Evolutionary conservation across 1,140 invertebrate species (phyloP).

Genomic region (Megathymus violae): DNA sequence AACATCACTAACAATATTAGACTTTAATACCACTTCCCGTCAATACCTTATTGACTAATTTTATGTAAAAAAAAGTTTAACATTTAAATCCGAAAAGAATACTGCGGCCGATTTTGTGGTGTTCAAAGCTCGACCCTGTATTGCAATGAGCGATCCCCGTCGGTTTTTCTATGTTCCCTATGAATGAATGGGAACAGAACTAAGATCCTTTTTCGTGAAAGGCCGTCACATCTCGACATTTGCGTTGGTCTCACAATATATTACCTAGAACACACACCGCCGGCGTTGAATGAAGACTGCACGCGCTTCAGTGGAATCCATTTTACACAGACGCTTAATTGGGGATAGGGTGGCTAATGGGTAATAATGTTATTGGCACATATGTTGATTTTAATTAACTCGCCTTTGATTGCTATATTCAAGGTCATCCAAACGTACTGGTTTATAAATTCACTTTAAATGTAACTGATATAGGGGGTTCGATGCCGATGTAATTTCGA

Average conservation of each 20-base stretch:
- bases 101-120: neutral
- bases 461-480: neutral
- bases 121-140: constrained; percentile 53
- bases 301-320: constrained; percentile 20
- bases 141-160: constrained; percentile 47
- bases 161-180: constrained; percentile 60
- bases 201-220: constrained; percentile 72
- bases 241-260: constrained; percentile 48
- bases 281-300: constrained; percentile 22
- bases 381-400: neutral
- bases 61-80: too few species aligned
- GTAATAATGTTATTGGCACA: constrained; percentile 1
- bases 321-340: constrained; percentile 21
- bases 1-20: too few species aligned
- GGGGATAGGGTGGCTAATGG: constrained; percentile 1
- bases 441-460: too few species aligned
- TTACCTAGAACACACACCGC: constrained; percentile 31
- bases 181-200: constrained; percentile 69
- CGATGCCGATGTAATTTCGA: neutral
- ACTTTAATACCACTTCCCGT: too few species aligned
- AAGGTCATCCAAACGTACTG: neutral
- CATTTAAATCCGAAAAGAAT: neutral
- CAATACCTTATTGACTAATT: too few species aligned
- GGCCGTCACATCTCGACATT: constrained; percentile 57
- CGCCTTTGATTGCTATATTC: neutral